Percentiles rank a stretch among this genome's conserved stretches.
phyloP scores from a whole-genome alignment of 2,113 vertebrate species.

The Oceanites oceanicus region DNA sequence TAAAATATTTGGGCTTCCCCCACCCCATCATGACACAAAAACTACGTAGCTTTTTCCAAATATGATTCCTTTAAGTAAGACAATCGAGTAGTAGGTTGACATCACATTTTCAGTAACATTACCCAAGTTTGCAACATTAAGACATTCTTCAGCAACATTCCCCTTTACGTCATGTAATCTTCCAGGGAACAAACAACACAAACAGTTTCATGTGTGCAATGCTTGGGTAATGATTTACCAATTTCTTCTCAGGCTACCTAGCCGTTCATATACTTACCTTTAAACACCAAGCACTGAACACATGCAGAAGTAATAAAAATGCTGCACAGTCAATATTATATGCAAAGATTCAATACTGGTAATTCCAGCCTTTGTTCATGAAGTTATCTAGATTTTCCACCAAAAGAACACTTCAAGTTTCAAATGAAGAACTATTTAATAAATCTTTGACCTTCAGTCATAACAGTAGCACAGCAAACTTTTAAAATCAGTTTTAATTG shows the following conservation, averaged over 20 bases:
- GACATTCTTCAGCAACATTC: background rate
- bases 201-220: background rate
- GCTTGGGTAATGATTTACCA: background rate
- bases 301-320: background rate
- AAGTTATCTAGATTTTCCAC: background rate
- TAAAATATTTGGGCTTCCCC: background rate
- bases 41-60: background rate
- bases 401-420: background rate
- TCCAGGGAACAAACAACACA: background rate
- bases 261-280: background rate
- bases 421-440: background rate
- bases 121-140: background rate
- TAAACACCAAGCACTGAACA: background rate
- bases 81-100: background rate
- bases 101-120: background rate
- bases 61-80: background rate
- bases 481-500: constrained; percentile 45
- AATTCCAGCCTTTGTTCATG: background rate
- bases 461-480: constrained; percentile 55
- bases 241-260: background rate
- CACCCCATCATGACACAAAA: background rate
- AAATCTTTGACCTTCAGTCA: background rate
- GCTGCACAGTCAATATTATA: background rate
- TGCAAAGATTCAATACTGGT: background rate
- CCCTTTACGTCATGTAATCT: background rate